A percentile compares a stretch with the other conserved stretches of the same genome.
Evolutionary conservation across 2,113 vertebrate genomes (phyloP).

Genomic region (Myiagra hebetior): DNA sequence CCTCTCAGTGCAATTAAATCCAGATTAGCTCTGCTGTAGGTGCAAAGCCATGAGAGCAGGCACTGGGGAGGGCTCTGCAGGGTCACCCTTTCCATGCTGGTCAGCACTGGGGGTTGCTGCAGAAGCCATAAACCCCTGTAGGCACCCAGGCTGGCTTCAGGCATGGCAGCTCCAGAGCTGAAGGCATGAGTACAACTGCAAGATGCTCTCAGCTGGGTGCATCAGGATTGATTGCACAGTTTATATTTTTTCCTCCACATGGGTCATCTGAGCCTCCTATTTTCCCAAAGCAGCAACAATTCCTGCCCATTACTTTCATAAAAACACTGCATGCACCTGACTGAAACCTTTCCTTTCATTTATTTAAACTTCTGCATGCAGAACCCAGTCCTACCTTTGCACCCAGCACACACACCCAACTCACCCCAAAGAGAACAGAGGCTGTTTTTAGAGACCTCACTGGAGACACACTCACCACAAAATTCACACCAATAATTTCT

Average conservation of each 20-base stretch:
- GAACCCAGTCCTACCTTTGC: neutral
- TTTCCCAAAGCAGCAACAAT: neutral
- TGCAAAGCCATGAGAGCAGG: neutral
- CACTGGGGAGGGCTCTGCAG: neutral
- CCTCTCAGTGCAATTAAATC: neutral
- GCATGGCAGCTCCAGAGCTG: neutral
- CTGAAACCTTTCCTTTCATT: neutral
- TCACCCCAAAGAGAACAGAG: neutral
- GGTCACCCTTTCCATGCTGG: neutral
- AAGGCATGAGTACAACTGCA: neutral
- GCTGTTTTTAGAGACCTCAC: neutral
- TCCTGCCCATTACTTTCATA: neutral
- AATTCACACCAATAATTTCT: neutral
- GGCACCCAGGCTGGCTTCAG: neutral
- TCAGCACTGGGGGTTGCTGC: neutral
- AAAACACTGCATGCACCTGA: accelerated
- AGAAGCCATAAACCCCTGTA: neutral
- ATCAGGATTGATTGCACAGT: neutral
- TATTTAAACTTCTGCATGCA: neutral
- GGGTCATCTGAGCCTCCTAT: neutral
- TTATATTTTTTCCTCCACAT: neutral
- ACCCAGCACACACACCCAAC: accelerated
- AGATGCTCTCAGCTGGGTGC: neutral
- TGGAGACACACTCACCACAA: neutral
- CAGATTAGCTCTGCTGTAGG: neutral